Evolutionary conservation across 2,113 vertebrate genomes (phyloP), one percentile per base, ranked within the genome.

Genomic region (Saguinus imperator): DNA sequence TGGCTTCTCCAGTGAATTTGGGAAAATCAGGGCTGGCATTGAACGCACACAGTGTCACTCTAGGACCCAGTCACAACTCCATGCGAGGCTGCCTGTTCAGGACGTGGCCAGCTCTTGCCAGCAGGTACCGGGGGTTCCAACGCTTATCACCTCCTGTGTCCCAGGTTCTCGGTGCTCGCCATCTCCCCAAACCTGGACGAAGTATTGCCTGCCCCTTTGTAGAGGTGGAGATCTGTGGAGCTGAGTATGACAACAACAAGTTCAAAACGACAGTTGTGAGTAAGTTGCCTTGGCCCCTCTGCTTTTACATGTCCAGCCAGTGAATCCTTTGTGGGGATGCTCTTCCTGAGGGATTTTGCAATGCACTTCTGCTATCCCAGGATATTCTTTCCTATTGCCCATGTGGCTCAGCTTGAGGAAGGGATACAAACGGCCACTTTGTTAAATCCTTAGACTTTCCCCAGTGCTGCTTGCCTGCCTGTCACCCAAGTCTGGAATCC

Each of bases 151-250:
- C 23, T 66, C 32, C 27, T 58, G 4, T 70, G 76, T 95, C 96
- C 91, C 97, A 99, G 99, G 99, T 99, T 86, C 99, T 99, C 5
- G 99, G 99, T 55, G 99, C 99, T 89, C 98, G 99, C 66, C 99
- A 99, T 96, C 99, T 99, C 6, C 99, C 99, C 13, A 99, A 99
- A 89, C 98, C 96, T 0, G 99, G 99, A 8, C 99, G 99, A 83
- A 99, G 99, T 95, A 99, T 99, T 0, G 98, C 99, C 12, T 99
- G 99, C 96, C 99, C 99, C 9, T 99, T 99, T 88, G 99, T 99
- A 57, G 99, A 99, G 96, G 98, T 99, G 5, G 99, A 99, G 96
- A 98, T 99, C 89, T 99, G 99, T 45, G 99, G 99, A 52, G 97
- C 98, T 0, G 99, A 99, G 92, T 98, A 98, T 0, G 99, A 99